Evolutionary conservation across 2,113 vertebrate genomes (phyloP).

Genomic region (Crotalus tigris): DNA sequence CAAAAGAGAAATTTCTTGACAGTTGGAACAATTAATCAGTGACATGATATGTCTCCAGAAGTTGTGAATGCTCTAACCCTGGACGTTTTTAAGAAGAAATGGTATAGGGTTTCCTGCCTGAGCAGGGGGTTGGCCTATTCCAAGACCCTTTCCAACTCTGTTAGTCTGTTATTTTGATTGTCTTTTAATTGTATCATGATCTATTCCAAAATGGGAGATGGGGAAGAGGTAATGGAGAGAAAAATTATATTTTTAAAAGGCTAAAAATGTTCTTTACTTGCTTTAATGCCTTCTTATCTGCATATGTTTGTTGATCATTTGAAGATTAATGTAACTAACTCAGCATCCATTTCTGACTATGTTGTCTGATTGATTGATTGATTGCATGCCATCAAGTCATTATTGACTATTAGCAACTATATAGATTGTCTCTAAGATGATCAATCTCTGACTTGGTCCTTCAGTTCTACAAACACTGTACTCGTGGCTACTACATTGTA

Average conservation of each 20-base stretch:
- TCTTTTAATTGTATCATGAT: not conserved
- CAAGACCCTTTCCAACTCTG: too few species aligned
- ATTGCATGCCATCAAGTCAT: not conserved
- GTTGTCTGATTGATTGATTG: not conserved
- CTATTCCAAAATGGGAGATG: not conserved
- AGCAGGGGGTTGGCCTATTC: too few species aligned
- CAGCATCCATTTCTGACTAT: not conserved
- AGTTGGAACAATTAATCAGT: too few species aligned
- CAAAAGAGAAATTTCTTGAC: too few species aligned
- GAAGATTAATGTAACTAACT: not conserved
- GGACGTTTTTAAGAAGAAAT: too few species aligned
- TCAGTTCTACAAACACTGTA: not conserved
- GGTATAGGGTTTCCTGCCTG: too few species aligned
- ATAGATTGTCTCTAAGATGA: not conserved
- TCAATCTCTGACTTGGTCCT: not conserved
- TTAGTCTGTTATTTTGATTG: not conserved
- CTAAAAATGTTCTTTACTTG: not conserved
- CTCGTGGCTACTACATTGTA: not conserved
- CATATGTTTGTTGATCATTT: not conserved
- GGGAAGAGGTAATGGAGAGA: not conserved
- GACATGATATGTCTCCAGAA: too few species aligned
- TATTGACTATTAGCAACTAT: not conserved
- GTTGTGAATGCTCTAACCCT: too few species aligned
- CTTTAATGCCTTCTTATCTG: not conserved
- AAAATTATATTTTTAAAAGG: not conserved